phyloP scores from a whole-genome alignment of 2,113 vertebrate genomes.

The Zeus faber region DNA sequence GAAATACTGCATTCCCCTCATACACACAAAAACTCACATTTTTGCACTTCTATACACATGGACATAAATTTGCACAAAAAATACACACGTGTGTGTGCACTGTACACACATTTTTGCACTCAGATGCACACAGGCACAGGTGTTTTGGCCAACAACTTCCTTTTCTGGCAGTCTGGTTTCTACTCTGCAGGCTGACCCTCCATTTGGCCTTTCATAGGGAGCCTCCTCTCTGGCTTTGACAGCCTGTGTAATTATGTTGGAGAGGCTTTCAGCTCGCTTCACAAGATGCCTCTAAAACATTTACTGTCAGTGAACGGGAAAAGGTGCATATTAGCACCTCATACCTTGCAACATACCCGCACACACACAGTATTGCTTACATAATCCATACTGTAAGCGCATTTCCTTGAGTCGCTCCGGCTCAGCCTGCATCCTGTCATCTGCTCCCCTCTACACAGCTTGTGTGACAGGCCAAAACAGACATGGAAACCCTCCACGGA shows the following conservation, averaged over 20 bases:
- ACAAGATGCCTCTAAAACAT: slow-evolving; percentile 49
- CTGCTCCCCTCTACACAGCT: slow-evolving; percentile 22
- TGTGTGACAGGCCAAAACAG: slow-evolving; percentile 17
- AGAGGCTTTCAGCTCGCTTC: slow-evolving; percentile 45
- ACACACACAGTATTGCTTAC: slow-evolving; percentile 6
- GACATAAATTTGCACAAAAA: too few relatives aligned
- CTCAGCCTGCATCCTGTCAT: slow-evolving; percentile 35
- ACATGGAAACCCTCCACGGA: slow-evolving; percentile 29
- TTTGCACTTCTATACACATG: too few relatives aligned
- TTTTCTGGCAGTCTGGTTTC: slow-evolving; percentile 52
- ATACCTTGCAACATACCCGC: slow-evolving; percentile 28
- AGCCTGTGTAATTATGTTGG: slow-evolving; percentile 55
- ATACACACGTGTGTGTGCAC: neutral
- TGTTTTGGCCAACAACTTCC: slow-evolving; percentile 48
- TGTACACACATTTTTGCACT: neutral
- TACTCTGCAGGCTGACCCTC: slow-evolving; percentile 36
- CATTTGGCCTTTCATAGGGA: slow-evolving; percentile 37
- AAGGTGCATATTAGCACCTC: slow-evolving; percentile 54
- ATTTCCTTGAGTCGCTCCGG: slow-evolving; percentile 23
- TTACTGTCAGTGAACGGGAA: slow-evolving; percentile 43
- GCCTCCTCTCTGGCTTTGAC: slow-evolving; percentile 45
- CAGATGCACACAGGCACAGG: slow-evolving; percentile 24
- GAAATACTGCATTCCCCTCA: too few relatives aligned
- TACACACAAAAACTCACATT: too few relatives aligned
- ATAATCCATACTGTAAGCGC: slow-evolving; percentile 35